Percentiles rank a stretch among this genome's conserved stretches.
Evolutionary conservation across 64 coral and sea anemone species (phyloP).

Genomic region (Montipora efflorescens): DNA sequence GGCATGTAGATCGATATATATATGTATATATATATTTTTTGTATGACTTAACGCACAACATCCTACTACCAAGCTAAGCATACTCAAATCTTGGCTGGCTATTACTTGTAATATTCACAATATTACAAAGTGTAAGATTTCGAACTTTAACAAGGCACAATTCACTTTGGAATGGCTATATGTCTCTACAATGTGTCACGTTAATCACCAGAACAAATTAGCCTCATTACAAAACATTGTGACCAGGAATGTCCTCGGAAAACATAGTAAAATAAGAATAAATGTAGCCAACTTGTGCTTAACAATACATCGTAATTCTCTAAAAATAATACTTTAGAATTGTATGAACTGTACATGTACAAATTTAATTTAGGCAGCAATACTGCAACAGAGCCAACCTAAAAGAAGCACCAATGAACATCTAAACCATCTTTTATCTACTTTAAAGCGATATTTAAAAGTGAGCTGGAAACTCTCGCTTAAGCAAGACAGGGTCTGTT

Average conservation of each 20-base stretch:
- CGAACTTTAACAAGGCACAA: conserved; percentile 9
- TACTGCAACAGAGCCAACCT: conserved; percentile 2
- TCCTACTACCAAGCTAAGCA: conserved; percentile 14
- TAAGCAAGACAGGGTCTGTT: not conserved
- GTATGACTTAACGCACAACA: not conserved
- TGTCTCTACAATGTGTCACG: not conserved
- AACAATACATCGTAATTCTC: conserved; percentile 5
- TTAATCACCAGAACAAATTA: conserved; percentile 2
- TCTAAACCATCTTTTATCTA: not conserved
- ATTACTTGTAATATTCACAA: conserved; percentile 22
- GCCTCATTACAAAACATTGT: not conserved
- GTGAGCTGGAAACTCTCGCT: not conserved
- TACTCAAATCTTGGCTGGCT: conserved; percentile 18
- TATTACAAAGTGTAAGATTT: conserved; percentile 34
- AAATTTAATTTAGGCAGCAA: conserved; percentile 26
- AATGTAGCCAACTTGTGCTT: not conserved
- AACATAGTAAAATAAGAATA: not conserved
- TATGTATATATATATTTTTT: conserved; percentile 23
- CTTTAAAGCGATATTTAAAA: not conserved
- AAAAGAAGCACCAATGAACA: not conserved
- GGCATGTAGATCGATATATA: conserved; percentile 51
- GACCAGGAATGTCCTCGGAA: not conserved
- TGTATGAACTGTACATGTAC: conserved; percentile 10
- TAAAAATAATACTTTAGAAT: conserved; percentile 34
- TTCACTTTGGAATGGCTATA: conserved; percentile 22